Conservation (phyloP, 2,113 vertebrate species). For the Cyprinodon variegatus region DNA sequence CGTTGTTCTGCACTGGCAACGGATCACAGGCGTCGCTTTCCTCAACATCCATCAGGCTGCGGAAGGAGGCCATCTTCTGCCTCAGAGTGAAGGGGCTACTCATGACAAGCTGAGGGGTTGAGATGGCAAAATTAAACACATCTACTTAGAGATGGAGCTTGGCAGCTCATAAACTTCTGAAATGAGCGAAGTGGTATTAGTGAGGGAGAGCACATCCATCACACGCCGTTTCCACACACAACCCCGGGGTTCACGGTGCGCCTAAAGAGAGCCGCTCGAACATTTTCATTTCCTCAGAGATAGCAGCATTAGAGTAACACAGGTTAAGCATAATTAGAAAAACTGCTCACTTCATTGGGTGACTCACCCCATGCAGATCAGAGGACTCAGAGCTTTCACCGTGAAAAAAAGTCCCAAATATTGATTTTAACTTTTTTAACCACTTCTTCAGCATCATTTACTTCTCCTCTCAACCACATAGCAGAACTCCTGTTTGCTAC, state of each 20-base stretch:
- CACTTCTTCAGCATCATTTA: constrained; percentile 14
- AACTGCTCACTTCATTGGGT: neutral
- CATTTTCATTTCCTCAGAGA: neutral
- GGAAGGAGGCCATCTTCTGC: constrained; percentile 82
- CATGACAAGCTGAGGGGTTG: constrained; percentile 58
- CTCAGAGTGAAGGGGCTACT: constrained; percentile 72
- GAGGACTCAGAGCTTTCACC: neutral
- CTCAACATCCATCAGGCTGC: constrained; percentile 73
- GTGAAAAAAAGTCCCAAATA: neutral
- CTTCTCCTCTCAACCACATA: neutral
- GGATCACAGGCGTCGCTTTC: constrained; percentile 63
- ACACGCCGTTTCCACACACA: neutral
- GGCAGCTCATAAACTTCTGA: constrained; percentile 45
- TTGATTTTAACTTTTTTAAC: constrained; percentile 13
- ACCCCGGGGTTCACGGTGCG: neutral
- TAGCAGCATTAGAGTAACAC: neutral
- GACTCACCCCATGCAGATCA: constrained; percentile 17
- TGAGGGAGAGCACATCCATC: constrained; percentile 35
- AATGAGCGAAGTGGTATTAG: constrained; percentile 32
- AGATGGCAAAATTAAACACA: constrained; percentile 45
- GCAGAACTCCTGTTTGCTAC: neutral
- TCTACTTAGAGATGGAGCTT: constrained; percentile 40
- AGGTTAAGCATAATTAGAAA: neutral
- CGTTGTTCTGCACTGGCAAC: constrained; percentile 43
- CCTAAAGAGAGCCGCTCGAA: constrained; percentile 5